A percentile compares a stretch with the other conserved stretches of the same genome.
Evolutionary conservation across 2,797 vertebrate genomes (phyloP).

Genomic region (Anolis apletophallus): DNA sequence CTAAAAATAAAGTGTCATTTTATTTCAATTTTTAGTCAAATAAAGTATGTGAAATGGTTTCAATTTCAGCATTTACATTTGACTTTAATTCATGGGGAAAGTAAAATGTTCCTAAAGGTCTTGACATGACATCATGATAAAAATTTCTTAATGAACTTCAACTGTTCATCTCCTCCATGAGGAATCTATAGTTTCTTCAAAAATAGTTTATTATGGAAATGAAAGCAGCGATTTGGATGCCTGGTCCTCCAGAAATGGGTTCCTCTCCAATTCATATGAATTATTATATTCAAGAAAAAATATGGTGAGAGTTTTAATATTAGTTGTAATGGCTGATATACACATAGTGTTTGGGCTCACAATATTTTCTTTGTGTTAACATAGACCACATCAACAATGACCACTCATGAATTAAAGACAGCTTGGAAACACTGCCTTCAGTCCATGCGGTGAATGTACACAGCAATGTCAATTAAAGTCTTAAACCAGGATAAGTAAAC

Average conservation of each 20-base stretch:
- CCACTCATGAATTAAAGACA: too few relatives aligned
- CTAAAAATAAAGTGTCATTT: too few relatives aligned
- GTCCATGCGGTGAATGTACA: too few relatives aligned
- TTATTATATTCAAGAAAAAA: background rate
- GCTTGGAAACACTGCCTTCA: too few relatives aligned
- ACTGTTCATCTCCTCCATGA: background rate
- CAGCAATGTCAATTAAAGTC: too few relatives aligned
- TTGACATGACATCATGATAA: background rate
- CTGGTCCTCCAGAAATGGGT: background rate
- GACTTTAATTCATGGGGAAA: background rate
- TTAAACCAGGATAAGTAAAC: too few relatives aligned
- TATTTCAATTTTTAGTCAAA: background rate
- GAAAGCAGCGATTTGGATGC: background rate
- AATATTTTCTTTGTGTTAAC: background rate
- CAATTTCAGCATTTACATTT: slow-evolving; percentile 31
- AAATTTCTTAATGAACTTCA: slow-evolving; percentile 5
- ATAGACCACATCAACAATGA: too few relatives aligned
- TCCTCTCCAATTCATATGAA: background rate
- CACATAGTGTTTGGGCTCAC: background rate
- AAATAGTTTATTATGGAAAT: background rate
- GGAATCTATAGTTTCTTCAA: background rate
- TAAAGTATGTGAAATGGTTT: background rate
- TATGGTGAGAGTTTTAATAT: background rate
- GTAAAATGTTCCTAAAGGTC: slow-evolving; percentile 8
- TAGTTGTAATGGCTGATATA: background rate